A percentile compares a stretch with the other conserved stretches of the same genome.
Conservation (phyloP, 2,888 invertebrate species). For the Tenthredo scrophulariae region DNA sequence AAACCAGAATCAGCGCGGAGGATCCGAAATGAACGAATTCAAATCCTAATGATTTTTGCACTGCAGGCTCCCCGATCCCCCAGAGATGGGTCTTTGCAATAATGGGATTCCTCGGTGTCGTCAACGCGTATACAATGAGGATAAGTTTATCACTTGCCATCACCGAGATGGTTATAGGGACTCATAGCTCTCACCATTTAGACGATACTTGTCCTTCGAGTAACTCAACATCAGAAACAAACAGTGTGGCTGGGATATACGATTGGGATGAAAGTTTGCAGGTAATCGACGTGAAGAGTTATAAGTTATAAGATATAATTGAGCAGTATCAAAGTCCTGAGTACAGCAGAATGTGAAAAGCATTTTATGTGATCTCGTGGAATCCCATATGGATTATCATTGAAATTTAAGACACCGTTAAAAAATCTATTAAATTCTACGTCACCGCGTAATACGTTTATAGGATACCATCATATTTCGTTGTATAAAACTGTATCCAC, state of each 20-base stretch:
- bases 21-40: background rate
- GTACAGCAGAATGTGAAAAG: background rate
- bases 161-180: slow-evolving; percentile 81
- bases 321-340: background rate
- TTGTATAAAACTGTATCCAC: background rate
- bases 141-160: slow-evolving; percentile 84
- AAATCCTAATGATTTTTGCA: background rate
- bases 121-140: slow-evolving; percentile 86
- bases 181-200: background rate
- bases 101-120: slow-evolving; percentile 84
- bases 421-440: background rate
- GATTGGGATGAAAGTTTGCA: slow-evolving; percentile 69
- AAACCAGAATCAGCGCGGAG: background rate
- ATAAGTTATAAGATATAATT: background rate
- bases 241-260: slow-evolving; percentile 61
- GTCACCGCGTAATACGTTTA: background rate
- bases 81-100: slow-evolving; percentile 65
- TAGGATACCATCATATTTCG: background rate
- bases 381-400: background rate
- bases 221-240: slow-evolving; percentile 13
- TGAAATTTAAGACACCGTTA: background rate
- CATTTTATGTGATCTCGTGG: background rate
- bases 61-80: slow-evolving; percentile 25
- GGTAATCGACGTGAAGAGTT: slow-evolving; percentile 60
- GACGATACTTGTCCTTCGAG: slow-evolving; percentile 42